Evolutionary conservation across 2,113 vertebrate species (phyloP).

Genomic region (Ophiodon elongatus): DNA sequence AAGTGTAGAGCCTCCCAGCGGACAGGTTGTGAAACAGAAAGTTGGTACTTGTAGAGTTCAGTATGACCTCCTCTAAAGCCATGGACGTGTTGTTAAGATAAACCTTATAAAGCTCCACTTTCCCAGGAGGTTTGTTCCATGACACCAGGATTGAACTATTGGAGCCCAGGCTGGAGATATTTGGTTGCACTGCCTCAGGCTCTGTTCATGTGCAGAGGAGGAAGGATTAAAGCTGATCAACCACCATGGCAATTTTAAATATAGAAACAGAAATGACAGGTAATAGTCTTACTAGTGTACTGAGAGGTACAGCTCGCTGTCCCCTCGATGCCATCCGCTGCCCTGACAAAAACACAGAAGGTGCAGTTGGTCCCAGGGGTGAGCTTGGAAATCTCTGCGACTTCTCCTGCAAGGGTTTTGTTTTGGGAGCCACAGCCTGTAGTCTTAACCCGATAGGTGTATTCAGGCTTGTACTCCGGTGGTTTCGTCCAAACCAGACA

Average conservation of each 20-base stretch:
- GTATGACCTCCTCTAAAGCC: rapidly evolving
- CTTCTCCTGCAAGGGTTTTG: rapidly evolving
- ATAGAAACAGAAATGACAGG: background rate
- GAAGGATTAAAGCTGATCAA: slow-evolving; percentile 5
- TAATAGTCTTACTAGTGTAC: slow-evolving; percentile 68
- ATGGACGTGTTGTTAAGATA: background rate
- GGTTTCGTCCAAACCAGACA: slow-evolving; percentile 54
- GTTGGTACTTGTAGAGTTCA: background rate
- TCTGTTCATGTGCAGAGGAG: slow-evolving; percentile 55
- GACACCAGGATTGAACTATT: slow-evolving; percentile 68
- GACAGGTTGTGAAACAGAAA: slow-evolving; percentile 40
- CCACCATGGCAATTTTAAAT: background rate
- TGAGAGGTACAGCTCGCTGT: slow-evolving; percentile 20
- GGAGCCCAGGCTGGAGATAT: slow-evolving; percentile 59
- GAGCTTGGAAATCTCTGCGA: slow-evolving; percentile 37
- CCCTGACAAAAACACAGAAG: slow-evolving; percentile 67
- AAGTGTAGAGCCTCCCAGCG: slow-evolving; percentile 65
- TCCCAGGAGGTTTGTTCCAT: slow-evolving; percentile 67
- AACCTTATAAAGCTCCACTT: slow-evolving; percentile 54
- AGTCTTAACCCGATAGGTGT: slow-evolving; percentile 54
- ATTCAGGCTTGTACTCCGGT: slow-evolving; percentile 25
- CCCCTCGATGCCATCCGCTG: slow-evolving; percentile 37
- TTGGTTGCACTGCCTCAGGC: slow-evolving; percentile 56
- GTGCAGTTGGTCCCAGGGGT: slow-evolving; percentile 60
- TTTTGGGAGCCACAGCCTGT: slow-evolving; percentile 36